Base-by-base conservation (phyloP, 2,797 vertebrate genomes). In the Bradypodion ventrale region DNA sequence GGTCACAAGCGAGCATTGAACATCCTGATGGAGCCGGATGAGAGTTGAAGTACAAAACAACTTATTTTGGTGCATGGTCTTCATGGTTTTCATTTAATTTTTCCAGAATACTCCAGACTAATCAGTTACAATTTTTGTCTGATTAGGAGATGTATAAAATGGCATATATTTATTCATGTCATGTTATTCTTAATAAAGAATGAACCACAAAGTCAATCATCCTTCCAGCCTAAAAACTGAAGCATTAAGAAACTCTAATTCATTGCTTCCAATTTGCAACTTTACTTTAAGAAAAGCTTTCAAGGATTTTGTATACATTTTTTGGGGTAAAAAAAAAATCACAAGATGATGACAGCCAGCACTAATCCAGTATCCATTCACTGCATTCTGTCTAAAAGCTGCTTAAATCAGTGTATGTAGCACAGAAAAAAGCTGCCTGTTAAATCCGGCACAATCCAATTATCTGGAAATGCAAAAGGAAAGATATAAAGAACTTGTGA, bases 391-490 rank as follows among this genome's bases (percentile, higher is more conserved):
- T 16, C 25, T 83, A 68, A 68, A 75, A 83, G 81, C 73, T 83
- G 32, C 73, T 83, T 75, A 83, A 59, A 46, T 59, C 59, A 76
- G 74, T 68, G 46, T 83, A 10, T 59, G 42, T 15, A 49, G 49
- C 37, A 76, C 32, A 23, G 72, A 35, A 56, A 52, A 74, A 68
- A 76, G 46, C 49, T 68, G 74, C 63, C 49, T 76, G 8, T 59
- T 83, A 69, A 83, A 46, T 60, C 74, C 35, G 16, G n/a, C 49
- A 42, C 63, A 83, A 83, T 68, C 82, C 82, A 83, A 77, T 83
- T 83, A 77, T 76, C 74, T 56, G 62, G 40, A 74, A 63, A 44
- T 16, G 23, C 29, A 62, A 82, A 72, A 74, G 56, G 40, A 62
- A 66, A 66, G 46, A 37, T 23, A 29, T 40, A 44, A 69, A 69